Conservation (phyloP, 1,140 invertebrate genomes). For the Dinoponera quadriceps region DNA sequence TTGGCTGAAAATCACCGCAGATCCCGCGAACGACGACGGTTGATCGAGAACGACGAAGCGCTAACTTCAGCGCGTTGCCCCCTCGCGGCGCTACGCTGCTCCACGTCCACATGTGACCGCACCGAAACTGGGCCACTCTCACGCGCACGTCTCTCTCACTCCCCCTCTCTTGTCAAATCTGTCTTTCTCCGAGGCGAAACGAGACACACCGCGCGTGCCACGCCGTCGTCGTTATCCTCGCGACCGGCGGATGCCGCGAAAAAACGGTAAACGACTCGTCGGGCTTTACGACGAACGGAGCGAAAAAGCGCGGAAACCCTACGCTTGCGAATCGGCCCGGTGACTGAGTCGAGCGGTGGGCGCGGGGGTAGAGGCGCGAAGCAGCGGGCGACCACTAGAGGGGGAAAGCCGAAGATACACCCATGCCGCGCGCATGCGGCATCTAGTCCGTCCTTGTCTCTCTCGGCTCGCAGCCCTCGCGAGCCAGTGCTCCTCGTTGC, state of each 20-base stretch:
- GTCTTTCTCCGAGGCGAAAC: not conserved
- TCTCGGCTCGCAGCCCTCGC: not conserved
- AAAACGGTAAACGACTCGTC: not conserved
- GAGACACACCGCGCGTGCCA: not conserved
- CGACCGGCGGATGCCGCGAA: not conserved
- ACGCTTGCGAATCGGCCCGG: constrained; percentile 82
- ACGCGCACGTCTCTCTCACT: constrained; percentile 27
- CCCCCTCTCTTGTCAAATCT: not conserved
- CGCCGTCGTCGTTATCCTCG: not conserved
- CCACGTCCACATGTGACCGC: constrained; percentile 75
- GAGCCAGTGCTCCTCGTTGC: constrained; percentile 4
- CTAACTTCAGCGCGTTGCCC: constrained; percentile 29
- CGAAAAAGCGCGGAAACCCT: constrained; percentile 78
- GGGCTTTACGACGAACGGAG: constrained; percentile 49
- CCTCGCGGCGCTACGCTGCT: constrained; percentile 30
- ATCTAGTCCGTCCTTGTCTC: constrained; percentile 39
- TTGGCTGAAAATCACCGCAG: constrained; percentile 18
- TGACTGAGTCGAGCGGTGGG: constrained; percentile 81
- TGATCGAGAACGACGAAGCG: not conserved
- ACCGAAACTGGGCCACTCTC: constrained; percentile 72
- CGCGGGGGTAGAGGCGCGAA: constrained; percentile 71
- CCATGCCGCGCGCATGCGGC: constrained; percentile 79
- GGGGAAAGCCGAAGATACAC: constrained; percentile 79
- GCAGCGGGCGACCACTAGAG: constrained; percentile 32
- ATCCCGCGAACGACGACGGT: constrained; percentile 14